A percentile compares a stretch with the other conserved stretches of the same genome.
phyloP scores from a whole-genome alignment of 2,797 vertebrate species.

The Pteropus rufus region DNA sequence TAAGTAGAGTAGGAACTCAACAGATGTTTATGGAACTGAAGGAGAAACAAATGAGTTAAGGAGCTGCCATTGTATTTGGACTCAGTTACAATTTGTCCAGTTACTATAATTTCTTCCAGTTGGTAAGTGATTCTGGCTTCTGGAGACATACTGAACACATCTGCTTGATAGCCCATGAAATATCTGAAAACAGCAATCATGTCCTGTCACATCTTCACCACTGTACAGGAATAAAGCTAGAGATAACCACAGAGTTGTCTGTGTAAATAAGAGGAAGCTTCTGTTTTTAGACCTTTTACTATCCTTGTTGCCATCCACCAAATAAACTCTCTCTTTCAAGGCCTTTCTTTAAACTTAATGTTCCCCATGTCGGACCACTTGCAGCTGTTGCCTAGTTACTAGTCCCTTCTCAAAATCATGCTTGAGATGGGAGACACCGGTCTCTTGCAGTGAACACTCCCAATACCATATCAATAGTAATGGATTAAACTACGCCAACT shows the following conservation, averaged over 20 bases:
- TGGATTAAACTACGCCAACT: neutral
- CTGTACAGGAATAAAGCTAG: neutral
- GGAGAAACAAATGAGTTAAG: neutral
- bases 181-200: neutral
- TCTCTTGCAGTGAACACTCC: neutral
- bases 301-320: neutral
- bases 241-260: neutral
- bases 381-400: neutral
- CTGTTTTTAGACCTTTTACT: neutral
- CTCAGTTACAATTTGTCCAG: neutral
- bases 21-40: neutral
- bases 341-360: neutral
- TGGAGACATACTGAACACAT: neutral
- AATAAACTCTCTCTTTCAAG: conserved; percentile 2
- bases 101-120: neutral
- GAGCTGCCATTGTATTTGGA: neutral
- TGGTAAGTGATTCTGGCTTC: neutral
- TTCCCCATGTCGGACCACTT: neutral
- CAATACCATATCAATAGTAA: neutral
- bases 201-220: neutral
- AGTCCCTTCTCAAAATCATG: neutral
- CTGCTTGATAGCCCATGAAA: neutral
- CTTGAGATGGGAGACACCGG: neutral
- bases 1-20: neutral
- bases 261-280: neutral